Base-by-base conservation (phyloP, 2,888 invertebrate genomes). In the Cheilosia soror region DNA sequence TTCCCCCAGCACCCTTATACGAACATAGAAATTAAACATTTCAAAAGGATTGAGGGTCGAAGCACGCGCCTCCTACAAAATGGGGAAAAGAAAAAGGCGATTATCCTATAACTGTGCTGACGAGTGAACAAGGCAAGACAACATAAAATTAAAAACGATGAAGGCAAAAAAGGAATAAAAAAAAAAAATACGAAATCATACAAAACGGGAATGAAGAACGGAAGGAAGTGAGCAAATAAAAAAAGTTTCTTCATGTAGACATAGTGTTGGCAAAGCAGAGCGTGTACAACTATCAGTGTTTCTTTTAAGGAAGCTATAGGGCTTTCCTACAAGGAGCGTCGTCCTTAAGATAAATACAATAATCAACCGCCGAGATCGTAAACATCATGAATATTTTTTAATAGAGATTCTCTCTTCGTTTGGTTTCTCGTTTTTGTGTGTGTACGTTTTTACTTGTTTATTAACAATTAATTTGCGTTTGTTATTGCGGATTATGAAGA, bases 131-230 rank as follows among this genome's bases (percentile, higher is more conserved):
- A 49, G 58, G 58, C 47, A 51, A 42, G 78, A 79, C 42, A 49
- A 79, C 72, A 72, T 79, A 72, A 79, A 79, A 72, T 65, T 79
- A 65, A 79, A 79, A 79, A 72, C 78, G 78, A 57, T 72, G 57
- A 65, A 72, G 63, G 40, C 25, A n/a, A 44, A 29, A 53, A 15
- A 42, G 29, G 20, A 20, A 20, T 20, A 20, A 20, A 15, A 29
- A 53, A 53, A 11, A 42, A 51, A 29, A 37, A 37, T 11, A 11
- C 37, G 15, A n/a, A 55, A 42, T 58, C 37, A 49, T 29, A 68
- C 57, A 49, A 58, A 42, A 27, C 11, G 1, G 5, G 31, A 42
- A 13, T 20, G 20, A 20, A 20, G 20, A 1, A 25, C 25, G 2
- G 40, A 31, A 55, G 31, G 2, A 66, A 53, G 33, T 53, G 40